Evolutionary conservation across 2,797 vertebrate species (phyloP).

Genomic region (Chelon labrosus): DNA sequence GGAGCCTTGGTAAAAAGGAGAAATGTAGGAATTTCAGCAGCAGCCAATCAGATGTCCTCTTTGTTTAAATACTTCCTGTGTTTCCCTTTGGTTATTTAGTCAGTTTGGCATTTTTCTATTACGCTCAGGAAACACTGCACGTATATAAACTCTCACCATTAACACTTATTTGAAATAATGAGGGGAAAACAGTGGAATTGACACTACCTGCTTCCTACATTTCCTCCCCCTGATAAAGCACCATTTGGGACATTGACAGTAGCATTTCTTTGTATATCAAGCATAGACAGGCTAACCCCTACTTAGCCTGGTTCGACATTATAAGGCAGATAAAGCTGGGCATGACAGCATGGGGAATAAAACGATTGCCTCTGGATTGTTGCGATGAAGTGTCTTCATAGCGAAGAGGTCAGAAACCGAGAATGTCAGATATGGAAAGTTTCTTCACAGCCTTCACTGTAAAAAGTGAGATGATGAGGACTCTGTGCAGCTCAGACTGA

Average conservation of each 20-base stretch:
- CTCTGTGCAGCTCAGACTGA: conserved; percentile 15
- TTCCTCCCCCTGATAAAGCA: conserved; percentile 58
- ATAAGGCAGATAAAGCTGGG: conserved; percentile 65
- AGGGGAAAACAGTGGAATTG: conserved; percentile 1
- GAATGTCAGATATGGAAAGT: conserved; percentile 13
- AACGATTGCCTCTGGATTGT: conserved; percentile 30
- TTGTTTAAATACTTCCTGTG: conserved; percentile 28
- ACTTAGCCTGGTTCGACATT: conserved; percentile 42
- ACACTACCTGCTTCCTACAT: conserved; percentile 17
- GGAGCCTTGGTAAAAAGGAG: conserved; percentile 23
- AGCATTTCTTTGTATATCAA: conserved; percentile 30
- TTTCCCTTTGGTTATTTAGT: conserved; percentile 49
- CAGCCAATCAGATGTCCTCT: conserved; percentile 22
- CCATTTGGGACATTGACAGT: conserved; percentile 46
- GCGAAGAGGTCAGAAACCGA: conserved; percentile 19
- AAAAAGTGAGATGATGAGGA: conserved; percentile 14
- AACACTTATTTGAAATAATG: conserved; percentile 21
- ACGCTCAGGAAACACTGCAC: conserved; percentile 49
- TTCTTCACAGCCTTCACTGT: conserved; percentile 17
- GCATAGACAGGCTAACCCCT: conserved; percentile 27
- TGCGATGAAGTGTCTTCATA: conserved; percentile 36
- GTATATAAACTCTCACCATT: conserved; percentile 27
- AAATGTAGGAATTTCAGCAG: conserved; percentile 29
- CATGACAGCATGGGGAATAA: conserved; percentile 23
- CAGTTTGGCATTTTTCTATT: conserved; percentile 60